phyloP scores from a whole-genome alignment of 2,888 invertebrate genomes.

The Barypeithes pellucidus region DNA sequence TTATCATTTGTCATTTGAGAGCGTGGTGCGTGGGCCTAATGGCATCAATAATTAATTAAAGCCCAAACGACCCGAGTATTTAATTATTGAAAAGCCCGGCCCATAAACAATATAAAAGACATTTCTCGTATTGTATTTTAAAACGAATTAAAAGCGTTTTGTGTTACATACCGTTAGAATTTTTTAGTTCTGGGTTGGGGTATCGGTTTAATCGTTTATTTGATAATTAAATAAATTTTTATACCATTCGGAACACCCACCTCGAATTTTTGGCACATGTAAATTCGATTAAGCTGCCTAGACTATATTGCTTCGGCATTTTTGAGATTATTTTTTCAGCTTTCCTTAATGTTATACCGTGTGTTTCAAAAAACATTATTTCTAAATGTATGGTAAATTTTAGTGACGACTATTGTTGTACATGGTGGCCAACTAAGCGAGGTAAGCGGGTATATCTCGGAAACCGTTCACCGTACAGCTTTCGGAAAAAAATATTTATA shows the following conservation, averaged over 20 bases:
- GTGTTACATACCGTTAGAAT: constrained; percentile 40
- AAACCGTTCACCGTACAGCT: too few relatives aligned
- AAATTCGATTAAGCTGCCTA: too few relatives aligned
- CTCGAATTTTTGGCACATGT: neutral
- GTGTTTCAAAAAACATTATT: too few relatives aligned
- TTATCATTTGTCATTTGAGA: constrained; percentile 54
- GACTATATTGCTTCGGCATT: neutral
- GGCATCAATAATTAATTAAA: constrained; percentile 55
- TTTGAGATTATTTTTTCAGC: neutral
- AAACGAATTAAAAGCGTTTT: constrained; percentile 20
- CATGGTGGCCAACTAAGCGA: too few relatives aligned
- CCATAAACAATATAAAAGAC: constrained; percentile 51
- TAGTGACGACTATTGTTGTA: too few relatives aligned
- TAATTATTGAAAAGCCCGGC: constrained; percentile 51
- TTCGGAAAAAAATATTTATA: too few relatives aligned
- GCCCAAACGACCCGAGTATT: constrained; percentile 45
- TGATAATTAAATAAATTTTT: constrained; percentile 6
- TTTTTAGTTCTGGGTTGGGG: constrained; percentile 12
- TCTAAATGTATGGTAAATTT: too few relatives aligned
- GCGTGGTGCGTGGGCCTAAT: constrained; percentile 54
- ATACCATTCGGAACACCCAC: constrained; percentile 8
- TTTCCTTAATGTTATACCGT: too few relatives aligned
- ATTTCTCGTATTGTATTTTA: constrained; percentile 29
- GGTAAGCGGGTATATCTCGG: too few relatives aligned
- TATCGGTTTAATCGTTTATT: constrained; percentile 32